A percentile compares a stretch with the other conserved stretches of the same genome.
Conservation (phyloP, 2,888 invertebrate genomes). For the Amphipoea oculea region DNA sequence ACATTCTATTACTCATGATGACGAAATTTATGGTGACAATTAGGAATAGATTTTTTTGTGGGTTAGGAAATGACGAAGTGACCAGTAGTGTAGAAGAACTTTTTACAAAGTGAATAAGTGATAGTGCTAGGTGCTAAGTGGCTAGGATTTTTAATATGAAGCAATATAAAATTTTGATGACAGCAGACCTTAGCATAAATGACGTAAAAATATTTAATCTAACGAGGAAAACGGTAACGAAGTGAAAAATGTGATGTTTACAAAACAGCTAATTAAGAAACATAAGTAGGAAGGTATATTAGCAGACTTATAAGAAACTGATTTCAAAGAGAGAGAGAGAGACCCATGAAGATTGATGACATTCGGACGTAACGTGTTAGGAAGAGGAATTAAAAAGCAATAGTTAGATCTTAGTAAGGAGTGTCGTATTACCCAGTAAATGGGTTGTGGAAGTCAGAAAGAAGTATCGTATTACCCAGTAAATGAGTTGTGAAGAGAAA, state of each 20-base stretch:
- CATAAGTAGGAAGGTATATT: background rate
- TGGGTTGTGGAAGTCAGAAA: too few relatives aligned
- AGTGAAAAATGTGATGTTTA: background rate
- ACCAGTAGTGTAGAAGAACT: background rate
- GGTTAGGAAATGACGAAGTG: background rate
- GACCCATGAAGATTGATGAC: background rate
- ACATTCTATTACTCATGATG: background rate
- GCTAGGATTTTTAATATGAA: background rate
- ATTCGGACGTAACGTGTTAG: background rate
- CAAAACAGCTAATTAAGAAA: background rate
- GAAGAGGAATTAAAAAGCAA: too few relatives aligned
- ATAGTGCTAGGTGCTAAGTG: background rate
- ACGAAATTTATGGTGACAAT: background rate
- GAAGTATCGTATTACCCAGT: background rate
- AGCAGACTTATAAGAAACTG: background rate
- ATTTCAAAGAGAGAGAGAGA: conserved; percentile 3
- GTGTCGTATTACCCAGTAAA: background rate
- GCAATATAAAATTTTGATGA: background rate
- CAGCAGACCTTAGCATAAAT: background rate
- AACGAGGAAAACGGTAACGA: background rate
- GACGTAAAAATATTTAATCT: background rate
- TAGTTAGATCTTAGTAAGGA: background rate
- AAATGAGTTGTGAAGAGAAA: background rate
- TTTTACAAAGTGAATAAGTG: too few relatives aligned
- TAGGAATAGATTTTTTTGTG: background rate